Base-by-base conservation (phyloP, 2,888 invertebrate species). In the Hermodice carunculata region DNA sequence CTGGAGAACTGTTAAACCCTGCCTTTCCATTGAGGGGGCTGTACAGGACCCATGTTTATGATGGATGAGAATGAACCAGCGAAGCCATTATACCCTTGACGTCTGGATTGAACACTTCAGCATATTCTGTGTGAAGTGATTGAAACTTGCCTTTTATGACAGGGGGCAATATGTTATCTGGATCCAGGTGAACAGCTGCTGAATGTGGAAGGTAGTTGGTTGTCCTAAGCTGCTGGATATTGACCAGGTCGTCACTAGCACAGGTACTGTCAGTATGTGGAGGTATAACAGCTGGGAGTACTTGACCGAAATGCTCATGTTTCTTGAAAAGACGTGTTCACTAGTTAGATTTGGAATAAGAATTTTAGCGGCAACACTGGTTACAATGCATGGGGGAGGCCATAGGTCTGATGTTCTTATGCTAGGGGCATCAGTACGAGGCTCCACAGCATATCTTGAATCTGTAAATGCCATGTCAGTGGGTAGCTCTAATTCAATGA, bases 11-110 rank as follows among this genome's bases (percentile, higher is more conserved):
- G 69, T 4, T 73, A 71, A 14, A 71, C 42, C 1, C 71, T 26
- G 22, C 70, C 74, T 54, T 76, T 74, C 8, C 70, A 44, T 57
- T 74, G 74, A 6, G 49, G 49, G 3, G 49, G 49, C 17, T 26
- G 49, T 49, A 49, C 49, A 8, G 26, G 49, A 24, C 70, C 71
- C 73, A 73, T 75, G 49, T 75, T 73, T 4, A 75, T 62, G 6
- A 19, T 40, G 5, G 73, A 68, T 52, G 73, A 8, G 51, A 74
- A 71, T 8, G 66, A 63, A 8, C 69, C 73, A 2, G 51, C 19
- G 11, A 64, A 44, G 1, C 68, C 64, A 51, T 73, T 73, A 40
- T 73, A 75, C 1, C 71, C 24, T 24, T 24, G 17, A 49, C 17
- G n/a, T 19, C 3, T n/a, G 49, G 24, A 24, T 8, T 6, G 29